A percentile compares a stretch with the other conserved stretches of the same genome.
phyloP scores from a whole-genome alignment of 2,797 vertebrate species.

The Peromyscus nudipes region DNA sequence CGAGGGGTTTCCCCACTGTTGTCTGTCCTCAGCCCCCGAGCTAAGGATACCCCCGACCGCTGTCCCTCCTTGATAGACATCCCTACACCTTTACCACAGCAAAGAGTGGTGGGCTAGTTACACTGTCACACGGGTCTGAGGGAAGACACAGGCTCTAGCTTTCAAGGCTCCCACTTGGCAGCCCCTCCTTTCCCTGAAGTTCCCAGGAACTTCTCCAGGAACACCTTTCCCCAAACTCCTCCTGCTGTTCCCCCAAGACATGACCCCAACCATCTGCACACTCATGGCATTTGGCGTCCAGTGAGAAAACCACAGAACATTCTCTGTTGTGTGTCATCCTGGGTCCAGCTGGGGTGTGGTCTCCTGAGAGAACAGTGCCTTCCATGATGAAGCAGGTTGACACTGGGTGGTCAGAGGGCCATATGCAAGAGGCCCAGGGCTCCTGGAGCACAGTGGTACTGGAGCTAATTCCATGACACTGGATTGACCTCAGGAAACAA shows the following conservation, averaged over 20 bases:
- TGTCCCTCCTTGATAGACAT: not conserved
- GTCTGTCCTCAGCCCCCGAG: not conserved
- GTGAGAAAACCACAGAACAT: not conserved
- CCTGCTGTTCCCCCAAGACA: not conserved
- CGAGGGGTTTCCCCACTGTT: not conserved
- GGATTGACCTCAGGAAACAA: not conserved
- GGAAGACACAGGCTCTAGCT: not conserved
- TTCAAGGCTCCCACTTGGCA: not conserved
- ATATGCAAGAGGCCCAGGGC: not conserved
- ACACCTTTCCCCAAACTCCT: not conserved
- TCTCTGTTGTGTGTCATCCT: not conserved
- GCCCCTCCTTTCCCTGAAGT: not conserved
- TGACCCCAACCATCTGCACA: not conserved
- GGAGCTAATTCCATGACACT: not conserved
- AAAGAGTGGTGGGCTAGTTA: not conserved
- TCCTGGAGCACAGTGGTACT: not conserved
- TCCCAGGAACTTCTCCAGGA: not conserved
- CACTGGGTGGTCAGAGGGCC: not conserved
- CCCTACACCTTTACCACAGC: not conserved
- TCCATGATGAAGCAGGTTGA: not conserved
- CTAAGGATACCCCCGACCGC: not conserved
- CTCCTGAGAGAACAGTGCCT: not conserved
- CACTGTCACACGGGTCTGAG: not conserved
- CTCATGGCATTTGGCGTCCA: not conserved
- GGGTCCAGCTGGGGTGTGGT: not conserved